phyloP scores from a whole-genome alignment of 2,797 vertebrate genomes.

The Ficedula albicollis region DNA sequence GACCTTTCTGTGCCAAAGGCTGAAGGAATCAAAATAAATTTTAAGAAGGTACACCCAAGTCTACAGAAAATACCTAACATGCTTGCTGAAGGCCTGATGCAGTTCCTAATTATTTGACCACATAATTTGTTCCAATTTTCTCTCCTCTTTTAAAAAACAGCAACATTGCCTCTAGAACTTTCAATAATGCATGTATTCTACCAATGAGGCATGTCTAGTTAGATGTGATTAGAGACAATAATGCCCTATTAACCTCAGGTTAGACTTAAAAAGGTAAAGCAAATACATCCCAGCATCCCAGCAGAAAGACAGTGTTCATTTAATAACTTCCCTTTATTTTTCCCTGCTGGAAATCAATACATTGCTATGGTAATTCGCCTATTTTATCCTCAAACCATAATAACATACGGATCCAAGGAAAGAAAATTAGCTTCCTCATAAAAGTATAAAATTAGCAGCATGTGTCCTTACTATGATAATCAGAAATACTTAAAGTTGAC shows the following conservation, averaged over 20 bases:
- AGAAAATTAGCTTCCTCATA: background rate
- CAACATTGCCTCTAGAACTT: background rate
- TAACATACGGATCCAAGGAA: background rate
- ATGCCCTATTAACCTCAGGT: background rate
- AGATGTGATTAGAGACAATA: background rate
- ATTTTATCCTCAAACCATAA: background rate
- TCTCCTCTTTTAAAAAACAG: background rate
- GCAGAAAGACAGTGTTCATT: background rate
- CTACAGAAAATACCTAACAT: background rate
- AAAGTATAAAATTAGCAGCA: conserved; percentile 18
- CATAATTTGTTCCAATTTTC: background rate
- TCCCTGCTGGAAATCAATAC: conserved; percentile 8
- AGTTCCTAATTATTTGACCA: background rate
- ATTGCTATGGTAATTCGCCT: background rate
- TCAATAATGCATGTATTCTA: background rate
- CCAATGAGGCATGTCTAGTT: background rate
- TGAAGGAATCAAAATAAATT: background rate
- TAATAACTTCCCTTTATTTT: conserved; percentile 10
- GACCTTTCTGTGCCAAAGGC: background rate
- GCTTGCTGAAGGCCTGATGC: background rate
- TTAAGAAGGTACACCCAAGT: background rate
- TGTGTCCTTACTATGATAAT: background rate
- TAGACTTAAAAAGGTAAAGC: background rate
- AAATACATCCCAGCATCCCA: background rate
- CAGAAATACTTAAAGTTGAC: conserved; percentile 46